Conservation (phyloP, 64 coral and sea anemone genomes). For the Pocillopora damicornis region DNA sequence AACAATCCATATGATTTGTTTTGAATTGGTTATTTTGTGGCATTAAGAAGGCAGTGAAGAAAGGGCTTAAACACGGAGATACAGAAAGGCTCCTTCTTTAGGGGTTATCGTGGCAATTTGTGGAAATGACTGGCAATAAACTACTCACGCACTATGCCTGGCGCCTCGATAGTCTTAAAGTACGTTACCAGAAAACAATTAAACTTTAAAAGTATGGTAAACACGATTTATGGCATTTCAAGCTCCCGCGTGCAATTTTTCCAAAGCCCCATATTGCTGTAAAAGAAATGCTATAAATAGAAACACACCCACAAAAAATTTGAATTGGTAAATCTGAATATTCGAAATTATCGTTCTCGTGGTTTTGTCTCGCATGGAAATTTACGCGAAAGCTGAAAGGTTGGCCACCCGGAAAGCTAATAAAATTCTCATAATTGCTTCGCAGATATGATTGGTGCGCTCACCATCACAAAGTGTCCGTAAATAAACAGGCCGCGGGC, state of each 20-base stretch:
- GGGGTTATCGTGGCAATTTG: too few species aligned
- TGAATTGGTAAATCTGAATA: not conserved
- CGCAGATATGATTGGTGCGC: slow-evolving; percentile 8
- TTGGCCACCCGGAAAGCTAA: slow-evolving; percentile 25
- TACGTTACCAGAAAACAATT: slow-evolving; percentile 28
- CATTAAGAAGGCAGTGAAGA: not conserved
- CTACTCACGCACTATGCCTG: not conserved
- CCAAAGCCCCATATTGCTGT: not conserved
- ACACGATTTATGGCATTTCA: slow-evolving; percentile 5
- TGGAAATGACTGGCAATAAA: not conserved
- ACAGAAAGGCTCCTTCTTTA: too few species aligned
- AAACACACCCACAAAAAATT: too few species aligned
- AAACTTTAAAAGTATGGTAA: slow-evolving; percentile 12
- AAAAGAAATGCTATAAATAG: too few species aligned
- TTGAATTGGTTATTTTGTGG: not conserved
- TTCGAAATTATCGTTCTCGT: not conserved
- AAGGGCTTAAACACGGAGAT: not conserved
- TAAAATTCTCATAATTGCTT: slow-evolving; percentile 41
- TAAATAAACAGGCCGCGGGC: slow-evolving; percentile 39
- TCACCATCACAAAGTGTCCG: not conserved
- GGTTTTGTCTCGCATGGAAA: not conserved
- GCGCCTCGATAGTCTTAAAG: slow-evolving; percentile 3
- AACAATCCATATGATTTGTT: not conserved
- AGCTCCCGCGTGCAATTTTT: not conserved
- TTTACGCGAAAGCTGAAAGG: not conserved